Evolutionary conservation across 2,113 vertebrate genomes (phyloP), one percentile per base, ranked within the genome.

Genomic region (Aleadryas rufinucha): DNA sequence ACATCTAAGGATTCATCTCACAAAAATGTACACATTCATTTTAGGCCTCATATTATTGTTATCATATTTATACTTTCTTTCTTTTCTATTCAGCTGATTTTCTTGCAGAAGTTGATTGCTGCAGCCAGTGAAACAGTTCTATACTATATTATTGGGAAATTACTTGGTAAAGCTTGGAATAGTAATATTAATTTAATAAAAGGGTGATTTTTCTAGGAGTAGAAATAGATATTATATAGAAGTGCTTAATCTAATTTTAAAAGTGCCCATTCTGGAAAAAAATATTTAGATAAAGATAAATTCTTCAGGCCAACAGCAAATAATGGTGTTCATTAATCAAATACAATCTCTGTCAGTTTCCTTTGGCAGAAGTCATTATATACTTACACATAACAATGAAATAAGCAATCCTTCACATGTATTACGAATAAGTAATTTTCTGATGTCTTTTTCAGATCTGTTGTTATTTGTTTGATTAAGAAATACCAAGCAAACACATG

Each of bases 281-380:
- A 95, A 94, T 57, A 89, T 54, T 96, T 86, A 84, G 53, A 94
- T 89, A 95, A 88, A 95, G 91, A 97, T 89, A 96, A 94, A 97
- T 90, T 70, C 66, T 97, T 93, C 75, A 63, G 54, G 33, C 63
- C 93, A 95, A 90, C 77, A 95, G 84, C 60, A 97, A 97, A 94
- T 91, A 97, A 97, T 88, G 57, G 75, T 50, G 79, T 89, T 33
- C 76, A 96, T 97, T 97, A 93, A 97, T 98, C 95, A 98, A 95
- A 93, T 68, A 90, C 95, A 94, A 89, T 92, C 77, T 82, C 39
- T 63, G 60, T 96, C 74, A 90, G 70, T 86, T 64, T 64, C 35
- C 94, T 93, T 57, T 90, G 65, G 90, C 83, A 92, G 90, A 91
- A 93, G 95, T 87, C 61, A 91, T 98, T 96, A 97, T 50, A 65